Percentiles rank a stretch among this genome's conserved stretches.
These are phyloP conservation scores for Thunnus albacares DNA, from an alignment of 2,797 vertebrate species.

Conservation along the genomic window DNA sequence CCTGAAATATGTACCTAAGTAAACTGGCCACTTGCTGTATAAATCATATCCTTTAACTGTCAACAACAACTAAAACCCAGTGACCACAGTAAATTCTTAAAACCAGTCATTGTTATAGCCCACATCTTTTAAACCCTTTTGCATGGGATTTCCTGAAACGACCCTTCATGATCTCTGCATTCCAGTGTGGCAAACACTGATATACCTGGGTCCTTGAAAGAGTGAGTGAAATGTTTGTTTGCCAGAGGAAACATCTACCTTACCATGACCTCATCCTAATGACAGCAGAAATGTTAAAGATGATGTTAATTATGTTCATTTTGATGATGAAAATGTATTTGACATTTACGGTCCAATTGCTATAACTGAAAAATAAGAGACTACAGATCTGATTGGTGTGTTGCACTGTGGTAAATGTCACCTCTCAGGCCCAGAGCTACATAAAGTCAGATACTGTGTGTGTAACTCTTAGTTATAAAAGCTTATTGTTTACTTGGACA, in stretches of 20 bases:
- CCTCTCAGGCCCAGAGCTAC: background rate
- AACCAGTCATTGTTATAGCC: background rate
- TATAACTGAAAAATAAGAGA: slow-evolving; percentile 25
- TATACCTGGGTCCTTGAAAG: background rate
- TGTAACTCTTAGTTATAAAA: background rate
- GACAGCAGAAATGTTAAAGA: slow-evolving; percentile 18
- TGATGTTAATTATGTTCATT: slow-evolving; percentile 35
- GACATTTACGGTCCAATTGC: slow-evolving; percentile 42
- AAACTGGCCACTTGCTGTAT: too few species aligned
- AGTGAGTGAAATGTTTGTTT: slow-evolving; percentile 15
- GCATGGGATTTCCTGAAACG: background rate
- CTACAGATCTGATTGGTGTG: slow-evolving; percentile 30
- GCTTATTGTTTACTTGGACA: slow-evolving; percentile 29
- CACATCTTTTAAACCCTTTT: slow-evolving; percentile 1
- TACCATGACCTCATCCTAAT: slow-evolving; percentile 12
- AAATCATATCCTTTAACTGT: too few species aligned
- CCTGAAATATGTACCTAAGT: background rate
- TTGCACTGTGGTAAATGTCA: slow-evolving; percentile 54
- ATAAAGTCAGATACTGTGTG: background rate
- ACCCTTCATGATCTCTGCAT: background rate
- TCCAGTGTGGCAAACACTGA: slow-evolving; percentile 7
- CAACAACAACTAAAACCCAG: background rate
- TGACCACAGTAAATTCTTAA: background rate
- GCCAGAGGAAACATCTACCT: background rate
- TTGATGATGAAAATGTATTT: slow-evolving; percentile 49